Evolutionary conservation across 1,140 invertebrate genomes (phyloP).

Genomic region (Mamestra configurata): DNA sequence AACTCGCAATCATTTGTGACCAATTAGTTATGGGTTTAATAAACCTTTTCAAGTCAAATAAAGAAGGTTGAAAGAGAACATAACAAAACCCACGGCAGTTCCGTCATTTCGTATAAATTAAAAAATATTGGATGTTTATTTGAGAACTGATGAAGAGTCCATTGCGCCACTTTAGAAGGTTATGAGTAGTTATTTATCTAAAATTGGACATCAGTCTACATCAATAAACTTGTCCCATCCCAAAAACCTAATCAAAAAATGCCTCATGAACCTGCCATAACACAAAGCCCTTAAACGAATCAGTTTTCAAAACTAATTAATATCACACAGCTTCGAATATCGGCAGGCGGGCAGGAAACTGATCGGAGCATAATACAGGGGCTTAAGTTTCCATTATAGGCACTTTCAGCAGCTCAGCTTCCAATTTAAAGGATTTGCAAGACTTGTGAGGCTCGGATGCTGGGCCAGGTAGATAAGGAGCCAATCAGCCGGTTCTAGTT

Average conservation of each 20-base stretch:
- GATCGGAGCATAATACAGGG: constrained; percentile 33
- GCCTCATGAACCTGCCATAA: neutral
- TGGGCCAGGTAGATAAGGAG: constrained; percentile 29
- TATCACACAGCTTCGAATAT: constrained; percentile 39
- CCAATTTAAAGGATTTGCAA: constrained; percentile 42
- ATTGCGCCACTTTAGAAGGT: no score
- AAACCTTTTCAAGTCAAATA: no score
- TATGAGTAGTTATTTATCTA: no score
- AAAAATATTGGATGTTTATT: no score
- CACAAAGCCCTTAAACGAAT: constrained; percentile 11
- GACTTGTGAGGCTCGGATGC: neutral
- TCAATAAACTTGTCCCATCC: no score
- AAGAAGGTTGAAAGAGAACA: no score
- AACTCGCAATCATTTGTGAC: no score
- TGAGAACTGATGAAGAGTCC: no score
- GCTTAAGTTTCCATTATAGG: constrained; percentile 42
- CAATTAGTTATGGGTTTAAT: no score
- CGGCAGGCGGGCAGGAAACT: neutral
- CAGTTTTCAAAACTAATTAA: constrained; percentile 36
- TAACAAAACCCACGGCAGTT: no score
- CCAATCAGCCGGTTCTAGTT: constrained; percentile 13
- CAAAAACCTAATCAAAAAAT: neutral
- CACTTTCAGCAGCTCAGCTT: constrained; percentile 27
- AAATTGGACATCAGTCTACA: no score
- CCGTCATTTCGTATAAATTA: no score